Conservation (phyloP, 1,140 invertebrate genomes). For the Caerostris extrusa region DNA sequence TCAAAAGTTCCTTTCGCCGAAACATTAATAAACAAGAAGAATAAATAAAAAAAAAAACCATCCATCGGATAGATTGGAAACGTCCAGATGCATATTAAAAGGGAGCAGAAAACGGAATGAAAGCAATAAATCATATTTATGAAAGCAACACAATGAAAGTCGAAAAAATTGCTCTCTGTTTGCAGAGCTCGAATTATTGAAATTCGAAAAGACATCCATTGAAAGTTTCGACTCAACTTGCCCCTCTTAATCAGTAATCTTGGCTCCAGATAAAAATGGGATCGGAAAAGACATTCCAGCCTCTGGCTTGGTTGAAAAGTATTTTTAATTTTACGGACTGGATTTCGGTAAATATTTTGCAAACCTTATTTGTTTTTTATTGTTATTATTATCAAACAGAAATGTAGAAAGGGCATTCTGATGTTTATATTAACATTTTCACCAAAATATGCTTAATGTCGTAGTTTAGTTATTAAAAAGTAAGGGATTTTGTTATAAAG, state of each 20-base stretch:
- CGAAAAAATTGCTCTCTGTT: no score
- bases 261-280: background rate
- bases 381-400: no score
- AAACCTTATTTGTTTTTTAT: no score
- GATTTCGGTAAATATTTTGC: no score
- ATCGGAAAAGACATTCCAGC: background rate
- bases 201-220: background rate
- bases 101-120: background rate
- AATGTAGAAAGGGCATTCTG: background rate
- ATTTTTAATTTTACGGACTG: no score
- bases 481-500: no score
- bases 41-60: background rate
- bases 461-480: no score
- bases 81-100: background rate
- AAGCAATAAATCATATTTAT: conserved; percentile 47
- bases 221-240: background rate
- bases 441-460: no score
- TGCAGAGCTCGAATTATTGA: background rate
- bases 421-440: background rate
- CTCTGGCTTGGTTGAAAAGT: background rate
- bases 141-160: conserved; percentile 15
- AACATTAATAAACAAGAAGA: no score
- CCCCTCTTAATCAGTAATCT: background rate
- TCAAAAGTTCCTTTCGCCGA: no score
- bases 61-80: background rate